Conservation (phyloP, 1,140 invertebrate species). For the Platorchestia sp. region DNA sequence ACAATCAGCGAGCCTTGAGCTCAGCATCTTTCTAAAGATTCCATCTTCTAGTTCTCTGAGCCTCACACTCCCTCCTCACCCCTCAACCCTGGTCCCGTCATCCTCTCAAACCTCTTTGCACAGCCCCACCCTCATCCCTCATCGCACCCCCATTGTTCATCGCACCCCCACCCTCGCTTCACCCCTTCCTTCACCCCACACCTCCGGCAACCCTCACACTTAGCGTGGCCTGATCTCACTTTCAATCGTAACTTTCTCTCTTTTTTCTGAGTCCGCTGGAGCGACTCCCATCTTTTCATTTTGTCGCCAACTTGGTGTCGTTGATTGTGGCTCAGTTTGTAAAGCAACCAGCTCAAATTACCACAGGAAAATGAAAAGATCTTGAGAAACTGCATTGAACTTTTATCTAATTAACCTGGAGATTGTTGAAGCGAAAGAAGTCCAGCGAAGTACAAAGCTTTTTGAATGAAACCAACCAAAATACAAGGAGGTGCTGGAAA, state of each 20-base stretch:
- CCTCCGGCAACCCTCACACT: background rate
- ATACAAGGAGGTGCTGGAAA: background rate
- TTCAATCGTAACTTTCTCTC: conserved; percentile 50
- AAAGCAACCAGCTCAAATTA: background rate
- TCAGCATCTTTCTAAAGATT: background rate
- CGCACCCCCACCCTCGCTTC: background rate
- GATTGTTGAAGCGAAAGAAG: background rate
- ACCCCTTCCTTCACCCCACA: background rate
- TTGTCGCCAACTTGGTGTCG: background rate
- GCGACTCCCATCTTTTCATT: conserved; percentile 19
- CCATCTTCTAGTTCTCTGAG: background rate
- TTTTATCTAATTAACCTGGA: background rate
- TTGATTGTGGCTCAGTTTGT: background rate
- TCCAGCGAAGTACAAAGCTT: background rate
- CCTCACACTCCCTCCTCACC: background rate
- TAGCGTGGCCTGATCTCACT: background rate
- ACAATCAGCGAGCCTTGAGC: background rate
- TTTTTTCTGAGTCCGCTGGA: background rate
- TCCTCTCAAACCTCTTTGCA: background rate
- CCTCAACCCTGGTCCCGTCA: background rate
- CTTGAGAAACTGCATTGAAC: background rate
- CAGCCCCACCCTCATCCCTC: background rate
- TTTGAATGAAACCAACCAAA: background rate
- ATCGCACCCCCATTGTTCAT: background rate
- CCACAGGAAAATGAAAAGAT: background rate